phyloP scores from a whole-genome alignment of 2,797 vertebrate species.

The Phoxinus dragarum region DNA sequence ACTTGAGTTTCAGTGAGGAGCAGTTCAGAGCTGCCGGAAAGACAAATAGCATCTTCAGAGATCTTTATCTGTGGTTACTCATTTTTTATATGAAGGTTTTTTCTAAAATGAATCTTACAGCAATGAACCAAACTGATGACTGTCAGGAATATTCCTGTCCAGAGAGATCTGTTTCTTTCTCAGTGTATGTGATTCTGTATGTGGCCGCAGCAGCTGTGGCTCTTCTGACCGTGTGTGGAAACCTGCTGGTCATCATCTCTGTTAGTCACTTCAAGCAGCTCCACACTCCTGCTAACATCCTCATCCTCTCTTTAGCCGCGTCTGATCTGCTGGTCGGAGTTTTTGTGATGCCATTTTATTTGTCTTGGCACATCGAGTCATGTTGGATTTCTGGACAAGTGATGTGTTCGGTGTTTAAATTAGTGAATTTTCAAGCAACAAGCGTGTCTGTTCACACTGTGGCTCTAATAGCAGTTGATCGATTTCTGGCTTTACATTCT shows the following conservation, averaged over 20 bases:
- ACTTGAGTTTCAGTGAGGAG: background rate
- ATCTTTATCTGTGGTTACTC: too few species aligned
- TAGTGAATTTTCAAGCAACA: slow-evolving; percentile 46
- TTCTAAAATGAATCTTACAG: slow-evolving; percentile 31
- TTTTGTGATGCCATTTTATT: slow-evolving; percentile 56
- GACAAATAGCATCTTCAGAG: background rate
- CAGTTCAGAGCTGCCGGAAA: background rate
- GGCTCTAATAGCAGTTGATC: slow-evolving; percentile 54
- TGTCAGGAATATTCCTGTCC: slow-evolving; percentile 45
- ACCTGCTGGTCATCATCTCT: too few species aligned
- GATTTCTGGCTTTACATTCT: slow-evolving; percentile 45
- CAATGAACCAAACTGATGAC: background rate
- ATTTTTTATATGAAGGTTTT: background rate
- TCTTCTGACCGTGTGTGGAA: slow-evolving; percentile 43
- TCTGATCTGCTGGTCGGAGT: slow-evolving; percentile 41
- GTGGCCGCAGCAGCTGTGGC: slow-evolving; percentile 44
- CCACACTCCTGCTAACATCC: too few species aligned
- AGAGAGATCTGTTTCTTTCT: slow-evolving; percentile 39
- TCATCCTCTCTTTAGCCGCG: too few species aligned
- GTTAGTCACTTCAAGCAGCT: too few species aligned
- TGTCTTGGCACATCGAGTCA: slow-evolving; percentile 53
- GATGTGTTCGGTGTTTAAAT: slow-evolving; percentile 46
- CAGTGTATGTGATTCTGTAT: slow-evolving; percentile 46
- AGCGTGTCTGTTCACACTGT: slow-evolving; percentile 56
- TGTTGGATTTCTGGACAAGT: slow-evolving; percentile 46